Evolutionary conservation across 2,113 vertebrate species (phyloP).

Genomic region (Anguilla rostrata): DNA sequence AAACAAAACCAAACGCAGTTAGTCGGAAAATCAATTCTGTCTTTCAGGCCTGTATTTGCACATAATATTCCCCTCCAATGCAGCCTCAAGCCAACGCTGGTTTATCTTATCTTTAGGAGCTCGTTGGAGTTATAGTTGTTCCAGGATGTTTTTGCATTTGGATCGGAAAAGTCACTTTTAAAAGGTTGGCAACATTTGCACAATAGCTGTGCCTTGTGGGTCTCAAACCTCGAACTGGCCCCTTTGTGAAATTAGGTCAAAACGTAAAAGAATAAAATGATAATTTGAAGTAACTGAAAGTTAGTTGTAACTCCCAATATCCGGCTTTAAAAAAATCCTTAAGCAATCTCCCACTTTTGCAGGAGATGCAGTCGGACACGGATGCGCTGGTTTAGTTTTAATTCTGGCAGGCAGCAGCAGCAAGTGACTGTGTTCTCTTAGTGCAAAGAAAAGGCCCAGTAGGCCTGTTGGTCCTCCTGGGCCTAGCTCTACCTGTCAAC

Average conservation of each 20-base stretch:
- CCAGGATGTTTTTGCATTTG: constrained; percentile 1
- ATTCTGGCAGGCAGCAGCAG: not conserved
- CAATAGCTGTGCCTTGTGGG: not conserved
- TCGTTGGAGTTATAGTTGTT: not conserved
- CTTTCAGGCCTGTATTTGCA: not conserved
- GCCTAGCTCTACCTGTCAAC: not conserved
- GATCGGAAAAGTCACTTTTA: not conserved
- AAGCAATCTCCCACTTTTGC: not conserved
- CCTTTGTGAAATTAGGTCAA: not conserved
- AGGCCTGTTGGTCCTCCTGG: not conserved
- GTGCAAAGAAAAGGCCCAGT: not conserved
- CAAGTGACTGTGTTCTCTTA: not conserved
- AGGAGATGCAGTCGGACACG: not conserved
- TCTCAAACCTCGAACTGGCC: not conserved
- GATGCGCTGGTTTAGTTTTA: not conserved
- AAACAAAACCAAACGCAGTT: not conserved
- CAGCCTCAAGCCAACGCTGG: not conserved
- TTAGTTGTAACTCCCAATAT: not conserved
- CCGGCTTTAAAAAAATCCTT: not conserved
- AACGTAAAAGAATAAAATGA: not conserved
- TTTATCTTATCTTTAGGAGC: not conserved
- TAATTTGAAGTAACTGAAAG: not conserved
- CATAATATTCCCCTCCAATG: not conserved
- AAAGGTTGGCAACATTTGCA: not conserved
- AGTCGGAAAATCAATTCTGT: not conserved